Evolutionary conservation across 2,888 invertebrate species (phyloP), one percentile per base, ranked within the genome.

Genomic region (Scrobipalpa atriplicella): DNA sequence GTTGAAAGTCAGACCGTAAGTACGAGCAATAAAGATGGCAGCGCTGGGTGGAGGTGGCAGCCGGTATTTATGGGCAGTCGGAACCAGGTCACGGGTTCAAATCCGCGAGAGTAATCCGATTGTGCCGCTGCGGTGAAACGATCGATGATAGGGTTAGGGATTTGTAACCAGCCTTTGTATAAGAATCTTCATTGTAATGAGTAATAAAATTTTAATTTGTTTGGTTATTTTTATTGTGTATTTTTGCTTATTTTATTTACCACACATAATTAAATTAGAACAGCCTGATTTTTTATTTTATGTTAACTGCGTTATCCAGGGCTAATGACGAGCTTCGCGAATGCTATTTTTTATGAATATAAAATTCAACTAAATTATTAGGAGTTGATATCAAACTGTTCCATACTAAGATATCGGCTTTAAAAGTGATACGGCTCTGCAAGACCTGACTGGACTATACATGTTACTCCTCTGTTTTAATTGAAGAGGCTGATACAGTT

Each of bases 31-130:
- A 69, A 68, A 60, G 41, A 56, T 56, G 47, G 41, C 47, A 47
- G 62, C 52, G 62, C 58, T 47, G 64, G 52, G 43, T 16, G 65
- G 43, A 21, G 38, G 36, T 64, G 21, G 39, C 54, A 66, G 65
- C 54, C 63, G 65, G 61, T 69, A 67, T 69, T 66, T 67, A 70
- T 66, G 71, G 72, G 66, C 68, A 69, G 70, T 70, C 66, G 68
- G 69, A 86, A 83, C 78, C 82, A 79, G 88, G 85, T 81, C 86
- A 84, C 70, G 76, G 78, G 86, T 80, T 85, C 82, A 87, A 81
- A 86, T 84, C 85, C 82, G 82, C 82, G 84, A 76, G 78, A 86
- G 78, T 90, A 90, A 90, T 90, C 83, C 83, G 84, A 90, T 90
- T 87, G 87, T 77, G 75, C 67, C 74, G 74, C 67, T 73, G 74